A percentile compares a stretch with the other conserved stretches of the same genome.
These are phyloP conservation scores for Climacteris rufus DNA, from an alignment of 2,113 vertebrate species.

Conservation along the genomic window DNA sequence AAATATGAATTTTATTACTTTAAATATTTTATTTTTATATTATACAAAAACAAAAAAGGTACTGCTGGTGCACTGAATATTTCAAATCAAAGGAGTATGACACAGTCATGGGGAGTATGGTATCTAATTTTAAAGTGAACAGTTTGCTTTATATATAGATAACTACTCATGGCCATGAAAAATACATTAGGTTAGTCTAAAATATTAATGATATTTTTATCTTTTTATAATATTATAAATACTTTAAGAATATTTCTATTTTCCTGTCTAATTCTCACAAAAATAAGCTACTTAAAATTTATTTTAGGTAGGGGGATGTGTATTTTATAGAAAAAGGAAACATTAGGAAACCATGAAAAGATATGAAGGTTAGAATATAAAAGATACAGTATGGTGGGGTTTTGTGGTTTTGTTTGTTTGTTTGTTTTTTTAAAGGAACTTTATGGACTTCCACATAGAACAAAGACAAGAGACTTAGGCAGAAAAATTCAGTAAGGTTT, in stretches of 20 bases:
- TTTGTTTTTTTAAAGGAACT: background rate
- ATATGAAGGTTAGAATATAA: background rate
- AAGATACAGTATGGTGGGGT: background rate
- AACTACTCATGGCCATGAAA: background rate
- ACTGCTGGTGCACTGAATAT: background rate
- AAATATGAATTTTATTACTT: background rate
- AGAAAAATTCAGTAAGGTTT: background rate
- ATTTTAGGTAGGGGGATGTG: too few species aligned
- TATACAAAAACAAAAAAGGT: background rate
- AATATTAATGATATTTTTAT: background rate
- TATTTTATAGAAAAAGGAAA: background rate
- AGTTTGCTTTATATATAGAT: background rate
- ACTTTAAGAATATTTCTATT: background rate
- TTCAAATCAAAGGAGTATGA: background rate
- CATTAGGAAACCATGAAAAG: background rate
- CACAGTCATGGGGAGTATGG: background rate
- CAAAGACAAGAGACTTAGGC: rapidly evolving
- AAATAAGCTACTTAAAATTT: background rate
- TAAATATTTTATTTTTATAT: background rate
- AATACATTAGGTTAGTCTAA: background rate
- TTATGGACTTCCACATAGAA: background rate
- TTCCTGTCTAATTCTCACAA: background rate
- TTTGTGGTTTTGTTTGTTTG: background rate
- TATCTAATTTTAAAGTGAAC: background rate
- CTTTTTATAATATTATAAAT: background rate